These are phyloP conservation scores for Andrena camellia DNA, from an alignment of 2,888 invertebrate species.

Conservation along the genomic window DNA sequence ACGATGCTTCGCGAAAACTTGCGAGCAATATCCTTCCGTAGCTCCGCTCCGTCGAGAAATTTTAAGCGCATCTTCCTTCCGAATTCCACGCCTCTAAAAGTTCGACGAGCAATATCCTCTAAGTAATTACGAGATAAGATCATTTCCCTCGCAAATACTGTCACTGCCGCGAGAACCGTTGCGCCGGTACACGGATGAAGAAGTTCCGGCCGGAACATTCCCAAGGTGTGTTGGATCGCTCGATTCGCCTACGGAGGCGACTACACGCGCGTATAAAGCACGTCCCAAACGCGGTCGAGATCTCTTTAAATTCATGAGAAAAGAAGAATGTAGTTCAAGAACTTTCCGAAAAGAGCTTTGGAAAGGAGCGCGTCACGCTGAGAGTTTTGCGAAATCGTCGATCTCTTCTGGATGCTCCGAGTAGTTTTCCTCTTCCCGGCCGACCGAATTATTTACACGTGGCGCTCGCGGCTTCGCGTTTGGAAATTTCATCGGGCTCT, in stretches of 20 bases:
- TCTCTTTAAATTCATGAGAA: constrained; percentile 61
- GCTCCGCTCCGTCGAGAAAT: not conserved
- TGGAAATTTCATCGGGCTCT: not conserved
- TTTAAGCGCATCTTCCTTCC: not conserved
- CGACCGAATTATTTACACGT: not conserved
- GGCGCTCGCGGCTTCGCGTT: no score
- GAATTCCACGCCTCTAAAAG: not conserved
- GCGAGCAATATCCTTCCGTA: not conserved
- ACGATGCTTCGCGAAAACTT: not conserved
- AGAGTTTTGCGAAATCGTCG: constrained; percentile 26
- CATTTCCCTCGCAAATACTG: not conserved
- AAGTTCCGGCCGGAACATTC: constrained; percentile 2
- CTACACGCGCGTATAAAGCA: constrained; percentile 4
- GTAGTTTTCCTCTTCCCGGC: constrained; percentile 7
- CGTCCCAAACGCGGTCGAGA: constrained; percentile 55
- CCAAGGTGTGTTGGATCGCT: constrained; percentile 11
- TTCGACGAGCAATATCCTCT: not conserved
- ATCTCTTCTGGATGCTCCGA: not conserved
- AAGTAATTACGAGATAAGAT: not conserved
- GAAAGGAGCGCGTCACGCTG: constrained; percentile 23
- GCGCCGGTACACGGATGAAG: not conserved
- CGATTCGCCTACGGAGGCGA: constrained; percentile 24
- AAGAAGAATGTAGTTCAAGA: constrained; percentile 57
- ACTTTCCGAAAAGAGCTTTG: constrained; percentile 38
- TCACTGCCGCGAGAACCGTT: not conserved